Conservation (phyloP, 1,140 invertebrate genomes). For the Steinernema khuongi region DNA sequence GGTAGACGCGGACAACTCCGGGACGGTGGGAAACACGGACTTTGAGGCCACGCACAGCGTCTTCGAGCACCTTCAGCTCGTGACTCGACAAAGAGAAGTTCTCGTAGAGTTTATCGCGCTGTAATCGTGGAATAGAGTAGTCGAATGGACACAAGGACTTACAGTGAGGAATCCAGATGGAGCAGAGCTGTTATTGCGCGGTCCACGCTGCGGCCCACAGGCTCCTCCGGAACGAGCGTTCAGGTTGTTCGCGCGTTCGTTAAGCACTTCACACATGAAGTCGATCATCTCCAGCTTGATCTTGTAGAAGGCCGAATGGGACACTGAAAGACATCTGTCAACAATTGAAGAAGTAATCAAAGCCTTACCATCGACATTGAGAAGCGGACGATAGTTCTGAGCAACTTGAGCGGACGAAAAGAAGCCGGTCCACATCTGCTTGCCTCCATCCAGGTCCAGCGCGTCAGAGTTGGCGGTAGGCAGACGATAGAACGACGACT, state of each 20-base stretch:
- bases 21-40: slow-evolving; percentile 37
- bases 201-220: slow-evolving; percentile 7
- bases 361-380: slow-evolving; percentile 44
- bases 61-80: slow-evolving; percentile 40
- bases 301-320: slow-evolving; percentile 53
- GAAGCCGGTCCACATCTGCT: slow-evolving; percentile 52
- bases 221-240: too few relatives aligned
- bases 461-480: slow-evolving; percentile 29
- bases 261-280: slow-evolving; percentile 49
- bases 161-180: not conserved
- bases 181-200: not conserved
- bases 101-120: slow-evolving; percentile 35
- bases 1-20: slow-evolving; percentile 41
- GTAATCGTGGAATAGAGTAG: not conserved
- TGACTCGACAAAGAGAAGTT: slow-evolving; percentile 36
- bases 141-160: not conserved
- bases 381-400: slow-evolving; percentile 34
- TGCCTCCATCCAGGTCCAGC: slow-evolving; percentile 48
- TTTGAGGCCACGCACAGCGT: slow-evolving; percentile 34
- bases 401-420: slow-evolving; percentile 48
- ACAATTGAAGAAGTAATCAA: not conserved
- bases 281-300: slow-evolving; percentile 36
- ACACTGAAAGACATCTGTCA: slow-evolving; percentile 38
- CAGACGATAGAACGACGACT: slow-evolving; percentile 45
- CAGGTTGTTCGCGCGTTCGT: slow-evolving; percentile 8